These are phyloP conservation scores for Vespertilio murinus DNA, from an alignment of 2,797 vertebrate species.

Conservation along the genomic window DNA sequence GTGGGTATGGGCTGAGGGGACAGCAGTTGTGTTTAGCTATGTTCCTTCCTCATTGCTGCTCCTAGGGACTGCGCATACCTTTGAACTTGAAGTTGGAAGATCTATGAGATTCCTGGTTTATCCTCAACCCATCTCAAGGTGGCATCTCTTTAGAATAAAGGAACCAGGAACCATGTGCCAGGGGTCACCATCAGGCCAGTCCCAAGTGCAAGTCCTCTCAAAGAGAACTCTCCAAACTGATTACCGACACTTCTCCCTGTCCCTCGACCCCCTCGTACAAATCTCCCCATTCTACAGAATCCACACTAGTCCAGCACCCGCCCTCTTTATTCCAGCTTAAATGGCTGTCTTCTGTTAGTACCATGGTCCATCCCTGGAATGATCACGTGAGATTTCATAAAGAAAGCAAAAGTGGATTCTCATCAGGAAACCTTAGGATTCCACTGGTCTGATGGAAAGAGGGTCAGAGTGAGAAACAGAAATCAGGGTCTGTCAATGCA, in stretches of 20 bases:
- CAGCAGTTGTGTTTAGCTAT: not conserved
- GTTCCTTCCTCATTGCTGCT: not conserved
- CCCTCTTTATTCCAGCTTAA: not conserved
- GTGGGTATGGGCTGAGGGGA: not conserved
- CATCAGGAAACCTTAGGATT: not conserved
- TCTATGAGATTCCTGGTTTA: not conserved
- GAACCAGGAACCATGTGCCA: not conserved
- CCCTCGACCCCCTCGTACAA: fast-evolving
- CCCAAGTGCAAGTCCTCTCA: not conserved
- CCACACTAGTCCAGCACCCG: too few species aligned
- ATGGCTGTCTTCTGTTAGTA: not conserved
- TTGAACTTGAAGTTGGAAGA: not conserved
- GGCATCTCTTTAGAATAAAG: not conserved
- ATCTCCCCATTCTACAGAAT: not conserved
- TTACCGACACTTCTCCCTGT: not conserved
- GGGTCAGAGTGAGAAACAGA: not conserved
- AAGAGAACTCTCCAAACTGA: not conserved
- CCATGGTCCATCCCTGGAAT: not conserved
- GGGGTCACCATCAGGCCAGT: not conserved
- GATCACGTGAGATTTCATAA: not conserved
- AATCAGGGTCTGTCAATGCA: not conserved
- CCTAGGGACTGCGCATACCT: not conserved
- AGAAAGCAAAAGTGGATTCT: not conserved
- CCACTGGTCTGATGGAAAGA: not conserved
- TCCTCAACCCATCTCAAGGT: not conserved